phyloP scores from a whole-genome alignment of 64 coral and sea anemone genomes.

The Montipora cactus region DNA sequence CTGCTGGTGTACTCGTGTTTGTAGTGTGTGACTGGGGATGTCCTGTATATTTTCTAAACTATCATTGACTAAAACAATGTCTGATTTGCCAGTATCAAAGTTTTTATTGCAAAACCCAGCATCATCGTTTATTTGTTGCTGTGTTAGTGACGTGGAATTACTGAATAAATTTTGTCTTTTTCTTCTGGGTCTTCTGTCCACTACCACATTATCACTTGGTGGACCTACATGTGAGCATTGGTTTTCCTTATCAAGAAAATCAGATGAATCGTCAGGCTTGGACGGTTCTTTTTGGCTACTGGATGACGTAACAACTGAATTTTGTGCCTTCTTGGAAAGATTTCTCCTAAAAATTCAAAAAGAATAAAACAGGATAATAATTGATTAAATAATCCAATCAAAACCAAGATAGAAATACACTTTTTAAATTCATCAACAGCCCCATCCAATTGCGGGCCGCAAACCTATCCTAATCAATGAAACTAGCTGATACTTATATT shows the following conservation, averaged over 20 bases:
- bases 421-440: too few relatives aligned
- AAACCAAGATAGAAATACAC: too few relatives aligned
- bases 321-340: neutral
- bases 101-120: neutral
- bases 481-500: too few relatives aligned
- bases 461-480: too few relatives aligned
- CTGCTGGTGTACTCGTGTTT: too few relatives aligned
- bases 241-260: constrained; percentile 30
- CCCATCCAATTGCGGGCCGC: too few relatives aligned
- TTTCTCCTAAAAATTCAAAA: neutral
- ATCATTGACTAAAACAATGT: constrained; percentile 20
- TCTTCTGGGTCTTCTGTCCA: neutral
- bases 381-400: too few relatives aligned
- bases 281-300: neutral
- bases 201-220: neutral
- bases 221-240: neutral
- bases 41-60: constrained; percentile 9
- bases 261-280: neutral
- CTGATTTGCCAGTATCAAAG: neutral
- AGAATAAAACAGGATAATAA: neutral
- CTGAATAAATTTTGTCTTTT: constrained; percentile 19
- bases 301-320: neutral
- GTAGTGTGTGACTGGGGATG: neutral
- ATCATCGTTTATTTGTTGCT: neutral
- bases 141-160: neutral